Base-by-base conservation (phyloP, 2,888 invertebrate species). In the Mythimna impura region DNA sequence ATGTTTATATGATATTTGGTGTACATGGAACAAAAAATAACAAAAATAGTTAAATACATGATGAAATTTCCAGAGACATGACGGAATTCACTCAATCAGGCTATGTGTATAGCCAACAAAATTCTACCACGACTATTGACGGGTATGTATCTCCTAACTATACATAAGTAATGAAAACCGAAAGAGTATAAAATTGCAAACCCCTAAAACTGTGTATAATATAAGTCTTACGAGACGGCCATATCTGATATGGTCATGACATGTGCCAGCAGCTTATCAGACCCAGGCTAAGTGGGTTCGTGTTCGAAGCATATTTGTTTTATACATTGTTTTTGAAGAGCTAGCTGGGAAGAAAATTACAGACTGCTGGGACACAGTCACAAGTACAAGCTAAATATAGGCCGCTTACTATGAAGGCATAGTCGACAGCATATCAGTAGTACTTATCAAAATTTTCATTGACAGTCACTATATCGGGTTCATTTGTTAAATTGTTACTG, bases 71-170 rank as follows among this genome's bases (percentile, higher is more conserved):
- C 78, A 71, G 78, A 66, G 63, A 58, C 3, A 22, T 36, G 50
- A 61, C 70, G 22, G 71, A 50, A 22, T 40, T 66, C 30, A 58
- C 12, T 0, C 62, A 40, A 14, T 76, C 81, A 10, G 65, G 40
- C n/a, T 40, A 36, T 40, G 52, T 30, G 10, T 81, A 78, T 55
- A 81, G 36, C n/a, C 58, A 76, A 62, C 70, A 76, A 58, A 50
- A 22, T 76, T 78, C 81, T 17, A 70, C 25, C 1, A 70, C 76
- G 0, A 79, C 78, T 2, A 81, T 81, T 55, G 77, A 79, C 2
- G 78, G 82, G 78, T 79, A 76, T 50, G 78, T 80, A 79, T 30
- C n/a, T 52, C 14, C 22, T 17, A 4, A 25, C 17, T 47, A 30
- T 47, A n/a, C 47, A 30, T 25, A 30, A 25, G 3, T 14, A 17